phyloP scores from a whole-genome alignment of 2,113 vertebrate species.

The Hippopotamus amphibius region DNA sequence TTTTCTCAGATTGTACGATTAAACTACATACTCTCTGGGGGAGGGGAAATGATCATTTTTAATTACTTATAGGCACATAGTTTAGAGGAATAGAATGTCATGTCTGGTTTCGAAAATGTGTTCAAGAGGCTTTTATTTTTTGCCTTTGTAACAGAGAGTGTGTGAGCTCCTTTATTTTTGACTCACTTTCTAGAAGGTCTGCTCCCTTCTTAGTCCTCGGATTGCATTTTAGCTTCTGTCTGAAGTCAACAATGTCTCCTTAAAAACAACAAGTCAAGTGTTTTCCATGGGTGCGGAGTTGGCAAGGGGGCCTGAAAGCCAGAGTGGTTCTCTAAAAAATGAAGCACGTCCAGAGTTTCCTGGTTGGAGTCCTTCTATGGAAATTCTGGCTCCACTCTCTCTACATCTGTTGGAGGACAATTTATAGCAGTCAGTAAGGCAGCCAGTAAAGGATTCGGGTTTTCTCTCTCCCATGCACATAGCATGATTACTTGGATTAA shows the following conservation, averaged over 20 bases:
- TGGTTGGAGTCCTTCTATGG: constrained; percentile 42
- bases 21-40: neutral
- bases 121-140: neutral
- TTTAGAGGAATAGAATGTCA: constrained; percentile 12
- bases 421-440: constrained; percentile 46
- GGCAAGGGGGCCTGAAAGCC: neutral
- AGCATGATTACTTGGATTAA: constrained; percentile 43
- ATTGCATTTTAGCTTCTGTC: neutral
- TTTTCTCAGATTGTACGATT: neutral
- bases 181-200: neutral
- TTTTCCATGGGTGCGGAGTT: constrained; percentile 12
- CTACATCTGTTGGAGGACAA: neutral
- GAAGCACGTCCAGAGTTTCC: neutral
- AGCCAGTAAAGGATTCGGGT: constrained; percentile 38
- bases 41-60: neutral
- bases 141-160: neutral
- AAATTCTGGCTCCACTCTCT: constrained; percentile 50
- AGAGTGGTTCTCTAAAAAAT: neutral
- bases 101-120: neutral
- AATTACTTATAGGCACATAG: neutral
- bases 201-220: neutral
- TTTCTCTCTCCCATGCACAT: constrained; percentile 44
- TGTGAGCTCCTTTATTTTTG: neutral
- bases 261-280: constrained; percentile 1
- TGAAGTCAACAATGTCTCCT: constrained; percentile 18